Evolutionary conservation across 2,113 vertebrate genomes (phyloP), one percentile per base, ranked within the genome.

Genomic region (Cephalopterus ornatus): DNA sequence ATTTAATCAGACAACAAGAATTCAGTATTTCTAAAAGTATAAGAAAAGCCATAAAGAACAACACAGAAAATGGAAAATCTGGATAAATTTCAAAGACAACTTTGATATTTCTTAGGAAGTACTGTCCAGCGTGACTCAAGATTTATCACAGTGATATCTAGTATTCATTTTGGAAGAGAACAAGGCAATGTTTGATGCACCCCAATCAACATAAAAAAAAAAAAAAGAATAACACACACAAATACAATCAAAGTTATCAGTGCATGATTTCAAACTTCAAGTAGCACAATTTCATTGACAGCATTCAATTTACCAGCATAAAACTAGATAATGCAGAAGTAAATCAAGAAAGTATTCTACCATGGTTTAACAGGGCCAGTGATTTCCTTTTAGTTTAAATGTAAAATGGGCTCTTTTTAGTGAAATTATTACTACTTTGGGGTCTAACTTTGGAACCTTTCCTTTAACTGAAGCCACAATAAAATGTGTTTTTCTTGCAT

Each of bases 121-220:
- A 73, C 53, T 79, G 52, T 66, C 84, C 73, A 88, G 74, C 80
- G 85, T 71, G 73, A 93, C 79, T 95, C 88, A 93, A 90, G 56
- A 50, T 73, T 85, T 92, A 77, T 92, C 83, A 88, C 72, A 94
- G 67, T 95, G 77, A 76, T 87, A 52, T 92, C 89, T 94, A 77
- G 72, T 93, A 83, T 53, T 93, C 81, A 89, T 73, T 91, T 95
- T 95, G 72, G 91, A 81, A 91, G 89, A 96, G 88, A 92, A 85
- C 92, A 96, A 89, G 86, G 71, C 62, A 88, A 85, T 78, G 44
- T 93, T 95, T 94, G 13, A 92, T 58, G 42, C 50, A 77, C n/a
- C 88, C 94, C 89, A 92, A 85, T 89, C 78, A 96, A 92, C 47
- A 88, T 11, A 8, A 53, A 30, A 58, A 94, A 94, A 94, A 85